Conservation (phyloP, 2,888 invertebrate genomes). For the Muschampia plurimacula region DNA sequence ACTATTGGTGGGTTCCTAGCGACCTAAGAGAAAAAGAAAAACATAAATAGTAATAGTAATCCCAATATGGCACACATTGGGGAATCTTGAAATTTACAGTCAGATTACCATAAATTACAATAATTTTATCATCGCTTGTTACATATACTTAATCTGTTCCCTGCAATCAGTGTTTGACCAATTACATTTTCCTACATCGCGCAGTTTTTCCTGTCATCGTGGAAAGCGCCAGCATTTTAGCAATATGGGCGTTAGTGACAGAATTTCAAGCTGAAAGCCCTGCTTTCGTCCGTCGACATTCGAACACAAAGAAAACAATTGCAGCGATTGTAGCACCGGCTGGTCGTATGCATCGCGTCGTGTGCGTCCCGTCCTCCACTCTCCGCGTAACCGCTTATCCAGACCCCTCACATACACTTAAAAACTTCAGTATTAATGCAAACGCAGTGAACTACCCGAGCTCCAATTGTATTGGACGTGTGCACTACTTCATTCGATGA, state of each 20-base stretch:
- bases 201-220: constrained; percentile 9
- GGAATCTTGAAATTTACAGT: too few relatives aligned
- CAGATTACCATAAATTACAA: too few relatives aligned
- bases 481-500: constrained; percentile 65
- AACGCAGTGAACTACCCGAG: constrained; percentile 48
- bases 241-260: constrained; percentile 40
- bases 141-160: not conserved
- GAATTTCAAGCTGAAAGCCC: constrained; percentile 49
- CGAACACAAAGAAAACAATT: constrained; percentile 58
- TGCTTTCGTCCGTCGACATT: constrained; percentile 44
- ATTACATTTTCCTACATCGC: constrained; percentile 8
- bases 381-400: constrained; percentile 46
- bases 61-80: too few relatives aligned
- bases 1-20: too few relatives aligned
- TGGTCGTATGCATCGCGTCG: constrained; percentile 57
- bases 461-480: constrained; percentile 55
- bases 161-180: not conserved
- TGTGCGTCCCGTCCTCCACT: constrained; percentile 50
- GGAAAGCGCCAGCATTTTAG: constrained; percentile 21
- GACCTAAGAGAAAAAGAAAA: too few relatives aligned
- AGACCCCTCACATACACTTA: constrained; percentile 42
- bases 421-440: constrained; percentile 38
- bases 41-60: too few relatives aligned
- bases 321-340: constrained; percentile 51
- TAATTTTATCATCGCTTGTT: too few relatives aligned